Evolutionary conservation across 2,797 vertebrate species (phyloP).

Genomic region (Lepus townsendii): DNA sequence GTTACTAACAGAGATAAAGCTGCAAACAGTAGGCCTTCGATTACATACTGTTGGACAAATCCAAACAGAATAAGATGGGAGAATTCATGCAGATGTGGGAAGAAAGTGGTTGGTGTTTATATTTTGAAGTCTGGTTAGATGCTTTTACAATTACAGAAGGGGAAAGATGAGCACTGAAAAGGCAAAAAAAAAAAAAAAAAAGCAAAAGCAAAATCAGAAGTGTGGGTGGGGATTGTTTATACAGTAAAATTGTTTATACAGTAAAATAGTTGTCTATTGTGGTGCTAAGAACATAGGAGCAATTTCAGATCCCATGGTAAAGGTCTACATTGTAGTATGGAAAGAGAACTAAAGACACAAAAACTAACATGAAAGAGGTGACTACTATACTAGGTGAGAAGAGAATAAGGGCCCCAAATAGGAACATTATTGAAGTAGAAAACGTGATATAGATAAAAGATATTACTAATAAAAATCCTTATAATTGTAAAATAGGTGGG

Average conservation of each 20-base stretch:
- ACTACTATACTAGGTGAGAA: background rate
- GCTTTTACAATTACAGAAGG: background rate
- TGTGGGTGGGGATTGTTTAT: background rate
- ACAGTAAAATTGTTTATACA: background rate
- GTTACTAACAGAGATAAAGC: constrained; percentile 6
- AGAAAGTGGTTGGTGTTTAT: background rate
- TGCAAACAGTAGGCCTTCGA: background rate
- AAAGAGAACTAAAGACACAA: background rate
- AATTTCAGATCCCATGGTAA: background rate
- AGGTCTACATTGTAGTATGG: background rate
- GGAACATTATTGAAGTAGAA: background rate
- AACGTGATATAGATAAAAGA: background rate
- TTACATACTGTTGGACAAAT: constrained; percentile 9
- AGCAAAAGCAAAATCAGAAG: background rate
- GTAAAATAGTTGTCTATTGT: background rate
- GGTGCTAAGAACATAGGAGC: background rate
- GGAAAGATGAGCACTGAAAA: background rate
- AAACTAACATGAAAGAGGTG: background rate
- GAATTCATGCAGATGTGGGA: background rate
- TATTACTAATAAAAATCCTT: background rate
- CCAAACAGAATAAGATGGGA: background rate
- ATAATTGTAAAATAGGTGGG: background rate
- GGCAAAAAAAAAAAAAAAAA: background rate
- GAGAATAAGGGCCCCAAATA: background rate
- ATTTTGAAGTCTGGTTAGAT: background rate